Evolutionary conservation across 1,140 invertebrate genomes (phyloP).

Genomic region (Conus ventricosus): DNA sequence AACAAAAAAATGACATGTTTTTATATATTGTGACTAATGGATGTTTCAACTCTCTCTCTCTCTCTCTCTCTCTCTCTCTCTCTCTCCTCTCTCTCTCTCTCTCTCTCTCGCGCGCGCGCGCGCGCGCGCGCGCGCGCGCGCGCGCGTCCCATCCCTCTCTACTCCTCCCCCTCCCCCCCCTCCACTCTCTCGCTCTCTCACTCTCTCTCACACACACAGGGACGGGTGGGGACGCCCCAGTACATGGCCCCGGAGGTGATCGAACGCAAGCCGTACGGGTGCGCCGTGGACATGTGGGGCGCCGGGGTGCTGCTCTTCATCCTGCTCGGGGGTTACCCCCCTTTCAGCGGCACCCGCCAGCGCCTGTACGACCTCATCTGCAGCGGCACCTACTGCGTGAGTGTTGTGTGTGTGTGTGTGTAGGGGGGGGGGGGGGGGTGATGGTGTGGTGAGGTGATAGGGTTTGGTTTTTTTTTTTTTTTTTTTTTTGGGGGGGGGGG

Average conservation of each 20-base stretch:
- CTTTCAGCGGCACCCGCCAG: conserved; percentile 95
- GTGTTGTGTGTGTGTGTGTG: conserved; percentile 27
- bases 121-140: no score
- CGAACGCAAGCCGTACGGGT: conserved; percentile 90
- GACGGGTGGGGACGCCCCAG: conserved; percentile 94
- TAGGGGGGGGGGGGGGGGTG: neutral
- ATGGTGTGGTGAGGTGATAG: neutral
- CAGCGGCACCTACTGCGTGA: conserved; percentile 82
- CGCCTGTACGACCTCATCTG: conserved; percentile 92
- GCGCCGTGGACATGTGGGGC: conserved; percentile 97
- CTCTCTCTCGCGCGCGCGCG: neutral
- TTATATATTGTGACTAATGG: no score
- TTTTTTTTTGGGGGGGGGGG: no score
- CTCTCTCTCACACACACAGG: conserved; percentile 74
- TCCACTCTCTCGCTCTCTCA: neutral
- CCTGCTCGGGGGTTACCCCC: conserved; percentile 92
- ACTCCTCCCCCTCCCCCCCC: neutral
- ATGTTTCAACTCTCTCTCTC: neutral
- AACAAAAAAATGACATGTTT: no score
- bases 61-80: neutral
- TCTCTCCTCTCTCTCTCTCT: neutral
- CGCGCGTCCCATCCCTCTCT: neutral
- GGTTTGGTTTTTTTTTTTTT: no score
- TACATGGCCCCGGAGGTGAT: conserved; percentile 99
- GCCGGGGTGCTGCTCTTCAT: conserved; percentile 95